Conservation (phyloP, 2,888 invertebrate species). For the Antitype chi region DNA sequence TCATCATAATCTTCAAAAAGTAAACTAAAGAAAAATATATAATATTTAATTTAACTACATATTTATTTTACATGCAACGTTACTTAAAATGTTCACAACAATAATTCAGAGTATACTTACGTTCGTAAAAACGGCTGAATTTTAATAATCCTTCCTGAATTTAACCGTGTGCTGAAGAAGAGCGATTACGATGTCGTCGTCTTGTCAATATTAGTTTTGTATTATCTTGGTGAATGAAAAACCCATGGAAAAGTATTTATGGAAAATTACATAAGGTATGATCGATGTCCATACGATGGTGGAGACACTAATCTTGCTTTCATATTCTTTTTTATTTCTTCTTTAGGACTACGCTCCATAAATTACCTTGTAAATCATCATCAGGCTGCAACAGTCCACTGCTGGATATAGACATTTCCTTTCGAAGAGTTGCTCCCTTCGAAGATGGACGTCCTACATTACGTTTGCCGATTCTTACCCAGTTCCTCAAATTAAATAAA, state of each 20-base stretch:
- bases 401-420: too few relatives aligned
- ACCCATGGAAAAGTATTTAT: background rate
- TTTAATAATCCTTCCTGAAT: background rate
- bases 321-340: too few relatives aligned
- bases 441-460: too few relatives aligned
- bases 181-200: slow-evolving; percentile 18
- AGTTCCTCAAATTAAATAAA: background rate
- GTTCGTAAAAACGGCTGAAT: background rate
- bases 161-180: slow-evolving; percentile 29
- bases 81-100: background rate
- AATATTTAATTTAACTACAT: background rate
- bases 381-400: too few relatives aligned
- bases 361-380: too few relatives aligned
- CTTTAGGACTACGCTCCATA: background rate
- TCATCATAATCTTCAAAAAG: background rate
- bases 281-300: background rate
- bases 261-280: slow-evolving; percentile 10
- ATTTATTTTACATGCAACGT: background rate
- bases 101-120: background rate
- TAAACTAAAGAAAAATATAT: background rate
- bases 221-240: slow-evolving; percentile 28
- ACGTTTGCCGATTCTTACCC: too few relatives aligned
- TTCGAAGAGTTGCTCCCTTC: too few relatives aligned
- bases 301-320: background rate
- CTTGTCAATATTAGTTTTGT: slow-evolving; percentile 31